These are phyloP conservation scores for Byasa hedistus DNA, from an alignment of 2,888 invertebrate genomes.

Conservation along the genomic window DNA sequence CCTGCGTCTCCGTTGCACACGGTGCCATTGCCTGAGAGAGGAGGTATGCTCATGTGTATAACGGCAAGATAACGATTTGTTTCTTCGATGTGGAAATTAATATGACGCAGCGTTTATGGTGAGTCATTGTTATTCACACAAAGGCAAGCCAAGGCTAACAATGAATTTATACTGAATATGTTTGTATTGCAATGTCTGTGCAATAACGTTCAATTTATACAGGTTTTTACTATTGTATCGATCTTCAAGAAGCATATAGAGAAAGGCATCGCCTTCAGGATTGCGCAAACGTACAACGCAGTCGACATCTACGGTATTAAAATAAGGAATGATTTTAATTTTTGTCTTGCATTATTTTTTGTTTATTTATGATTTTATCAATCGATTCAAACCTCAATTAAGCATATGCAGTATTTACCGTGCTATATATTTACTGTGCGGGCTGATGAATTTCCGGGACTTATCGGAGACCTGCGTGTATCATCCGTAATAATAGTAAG, in stretches of 20 bases:
- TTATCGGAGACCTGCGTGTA: background rate
- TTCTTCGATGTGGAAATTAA: slow-evolving; percentile 12
- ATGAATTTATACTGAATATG: slow-evolving; percentile 31
- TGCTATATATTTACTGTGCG: slow-evolving; percentile 31
- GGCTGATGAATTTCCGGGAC: slow-evolving; percentile 46
- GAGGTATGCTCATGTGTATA: slow-evolving; percentile 4
- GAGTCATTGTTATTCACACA: slow-evolving; percentile 37
- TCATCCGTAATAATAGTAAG: too few species aligned
- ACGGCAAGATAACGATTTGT: slow-evolving; percentile 12
- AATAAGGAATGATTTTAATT: too few species aligned
- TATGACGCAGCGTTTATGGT: slow-evolving; percentile 30
- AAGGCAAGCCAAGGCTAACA: slow-evolving; percentile 28
- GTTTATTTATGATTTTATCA: too few species aligned
- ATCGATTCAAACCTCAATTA: background rate
- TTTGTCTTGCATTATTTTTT: too few species aligned
- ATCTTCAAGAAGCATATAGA: background rate
- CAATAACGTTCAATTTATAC: slow-evolving; percentile 47
- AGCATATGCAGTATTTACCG: background rate
- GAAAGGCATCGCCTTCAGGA: too few species aligned
- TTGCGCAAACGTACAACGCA: too few species aligned
- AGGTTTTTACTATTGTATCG: slow-evolving; percentile 37
- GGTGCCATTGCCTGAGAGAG: slow-evolving; percentile 7
- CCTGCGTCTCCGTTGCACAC: slow-evolving; percentile 13
- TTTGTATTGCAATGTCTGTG: slow-evolving; percentile 36
- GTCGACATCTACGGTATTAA: too few species aligned